A percentile compares a stretch with the other conserved stretches of the same genome.
These are phyloP conservation scores for Spinibarbus caldwelli DNA, from an alignment of 2,797 vertebrate species.

Conservation along the genomic window DNA sequence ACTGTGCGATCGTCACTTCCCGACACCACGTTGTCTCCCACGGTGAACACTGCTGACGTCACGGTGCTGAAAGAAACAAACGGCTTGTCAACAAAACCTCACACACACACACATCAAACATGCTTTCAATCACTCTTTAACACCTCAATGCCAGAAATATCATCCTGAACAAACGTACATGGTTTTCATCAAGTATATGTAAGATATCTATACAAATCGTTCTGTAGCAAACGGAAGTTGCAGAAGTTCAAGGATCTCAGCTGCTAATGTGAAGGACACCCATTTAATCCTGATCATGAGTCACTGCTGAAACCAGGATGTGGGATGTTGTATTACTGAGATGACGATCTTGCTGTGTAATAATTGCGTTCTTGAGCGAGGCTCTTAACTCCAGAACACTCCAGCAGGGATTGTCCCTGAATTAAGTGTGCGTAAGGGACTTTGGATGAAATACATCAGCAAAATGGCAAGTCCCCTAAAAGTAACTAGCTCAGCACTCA, in stretches of 20 bases:
- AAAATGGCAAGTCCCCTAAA: conserved; percentile 15
- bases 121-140: conserved; percentile 16
- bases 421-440: conserved; percentile 14
- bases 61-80: conserved; percentile 84
- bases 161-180: neutral
- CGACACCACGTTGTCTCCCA: conserved; percentile 97
- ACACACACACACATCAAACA: neutral
- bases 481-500: conserved; percentile 29
- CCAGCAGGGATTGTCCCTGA: neutral
- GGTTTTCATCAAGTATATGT: neutral
- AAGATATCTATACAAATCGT: neutral
- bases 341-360: neutral
- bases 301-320: neutral
- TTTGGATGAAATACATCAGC: conserved; percentile 24
- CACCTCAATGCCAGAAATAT: neutral
- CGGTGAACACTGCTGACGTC: conserved; percentile 97
- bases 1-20: conserved; percentile 98
- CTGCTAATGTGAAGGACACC: neutral
- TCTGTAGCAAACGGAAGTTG: neutral
- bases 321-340: neutral
- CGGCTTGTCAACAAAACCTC: neutral
- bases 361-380: neutral
- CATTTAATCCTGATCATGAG: neutral
- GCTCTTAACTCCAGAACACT: neutral
- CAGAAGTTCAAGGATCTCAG: neutral